phyloP scores from a whole-genome alignment of 2,113 vertebrate genomes.

The Trogon melanurus region DNA sequence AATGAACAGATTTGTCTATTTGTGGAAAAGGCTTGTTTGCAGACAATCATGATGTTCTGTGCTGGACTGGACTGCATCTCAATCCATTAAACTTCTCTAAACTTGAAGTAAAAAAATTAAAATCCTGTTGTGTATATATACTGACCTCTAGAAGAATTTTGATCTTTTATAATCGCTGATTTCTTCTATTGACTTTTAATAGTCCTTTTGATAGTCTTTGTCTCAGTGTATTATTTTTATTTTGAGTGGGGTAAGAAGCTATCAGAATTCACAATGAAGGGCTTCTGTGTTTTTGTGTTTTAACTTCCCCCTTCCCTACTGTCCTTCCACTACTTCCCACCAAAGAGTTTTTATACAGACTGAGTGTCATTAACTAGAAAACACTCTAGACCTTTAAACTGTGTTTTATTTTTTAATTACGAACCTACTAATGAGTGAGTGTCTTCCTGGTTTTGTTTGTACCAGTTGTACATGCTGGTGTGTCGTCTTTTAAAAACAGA shows the following conservation, averaged over 20 bases:
- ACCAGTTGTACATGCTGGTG: background rate
- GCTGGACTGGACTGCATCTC: background rate
- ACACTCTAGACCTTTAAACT: background rate
- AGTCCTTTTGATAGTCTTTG: background rate
- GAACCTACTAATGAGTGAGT: background rate
- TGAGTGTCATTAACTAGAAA: background rate
- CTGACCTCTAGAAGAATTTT: background rate
- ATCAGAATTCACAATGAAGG: rapidly evolving
- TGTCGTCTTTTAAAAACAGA: background rate
- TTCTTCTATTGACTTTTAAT: background rate
- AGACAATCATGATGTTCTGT: background rate
- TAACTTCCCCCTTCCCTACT: background rate
- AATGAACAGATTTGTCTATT: background rate
- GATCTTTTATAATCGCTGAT: background rate
- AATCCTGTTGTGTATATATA: background rate
- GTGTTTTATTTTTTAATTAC: background rate
- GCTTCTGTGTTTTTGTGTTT: background rate
- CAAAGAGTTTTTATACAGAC: background rate
- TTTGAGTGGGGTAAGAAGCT: background rate
- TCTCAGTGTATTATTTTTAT: background rate
- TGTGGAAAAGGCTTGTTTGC: background rate
- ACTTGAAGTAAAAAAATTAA: background rate
- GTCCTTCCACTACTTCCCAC: background rate
- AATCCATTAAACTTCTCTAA: background rate
- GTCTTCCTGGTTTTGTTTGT: background rate